Conservation (phyloP, 2,113 vertebrate genomes). For the Istiophorus platypterus region DNA sequence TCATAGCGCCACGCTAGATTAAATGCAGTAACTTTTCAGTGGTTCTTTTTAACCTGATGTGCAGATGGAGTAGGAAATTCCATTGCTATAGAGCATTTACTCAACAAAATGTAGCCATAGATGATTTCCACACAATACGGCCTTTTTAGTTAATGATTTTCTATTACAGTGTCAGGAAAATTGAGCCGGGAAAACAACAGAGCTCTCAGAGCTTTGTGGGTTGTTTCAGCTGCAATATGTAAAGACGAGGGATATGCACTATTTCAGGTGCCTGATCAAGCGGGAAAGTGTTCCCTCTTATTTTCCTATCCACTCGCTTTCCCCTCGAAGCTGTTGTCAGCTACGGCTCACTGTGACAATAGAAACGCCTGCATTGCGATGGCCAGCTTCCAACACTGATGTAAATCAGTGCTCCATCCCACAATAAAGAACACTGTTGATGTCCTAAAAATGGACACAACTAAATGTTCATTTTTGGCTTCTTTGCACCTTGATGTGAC, state of each 20-base stretch:
- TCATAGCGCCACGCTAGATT: conserved; percentile 57
- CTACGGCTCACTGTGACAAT: conserved; percentile 18
- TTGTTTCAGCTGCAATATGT: conserved; percentile 28
- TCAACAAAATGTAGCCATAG: conserved; percentile 56
- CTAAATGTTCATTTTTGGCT: conserved; percentile 13
- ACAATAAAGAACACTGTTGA: conserved; percentile 23
- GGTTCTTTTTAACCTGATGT: conserved; percentile 60
- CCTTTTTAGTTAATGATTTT: conserved; percentile 68
- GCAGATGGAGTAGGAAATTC: conserved; percentile 46
- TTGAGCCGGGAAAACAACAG: conserved; percentile 15
- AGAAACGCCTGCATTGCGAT: conserved; percentile 48
- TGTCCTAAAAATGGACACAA: conserved; percentile 22
- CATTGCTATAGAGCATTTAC: conserved; percentile 53
- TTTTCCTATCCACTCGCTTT: conserved; percentile 12
- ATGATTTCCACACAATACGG: conserved; percentile 43
- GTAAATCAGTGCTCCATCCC: conserved; percentile 25
- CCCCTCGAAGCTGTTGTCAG: conserved; percentile 4
- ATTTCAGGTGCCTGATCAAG: conserved; percentile 33
- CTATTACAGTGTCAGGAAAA: conserved; percentile 39
- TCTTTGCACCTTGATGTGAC: conserved; percentile 28
- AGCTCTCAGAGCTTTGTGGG: conserved; percentile 16
- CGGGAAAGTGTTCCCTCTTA: conserved; percentile 32
- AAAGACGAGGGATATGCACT: conserved; percentile 21
- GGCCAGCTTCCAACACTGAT: conserved; percentile 31
- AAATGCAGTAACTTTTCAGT: conserved; percentile 63